These are phyloP conservation scores for Enteromius anoplus DNA, from an alignment of 2,797 vertebrate genomes.

Conservation along the genomic window DNA sequence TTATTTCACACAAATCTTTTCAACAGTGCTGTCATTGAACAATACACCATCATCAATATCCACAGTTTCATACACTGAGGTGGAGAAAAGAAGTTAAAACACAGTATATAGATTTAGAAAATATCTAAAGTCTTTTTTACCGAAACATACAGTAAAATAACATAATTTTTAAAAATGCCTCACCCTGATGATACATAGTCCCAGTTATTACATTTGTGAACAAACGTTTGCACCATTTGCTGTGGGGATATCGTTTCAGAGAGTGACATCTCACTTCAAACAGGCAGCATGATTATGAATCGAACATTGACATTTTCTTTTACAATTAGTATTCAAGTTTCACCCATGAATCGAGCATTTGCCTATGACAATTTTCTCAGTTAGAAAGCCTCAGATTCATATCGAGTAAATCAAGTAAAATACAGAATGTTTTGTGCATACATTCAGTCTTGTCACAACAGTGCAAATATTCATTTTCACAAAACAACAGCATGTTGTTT, in stretches of 20 bases:
- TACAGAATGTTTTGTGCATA: not conserved
- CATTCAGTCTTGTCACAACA: conserved; percentile 23
- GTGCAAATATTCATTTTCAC: conserved; percentile 30
- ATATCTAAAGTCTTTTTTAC: not conserved
- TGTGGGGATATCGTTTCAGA: not conserved
- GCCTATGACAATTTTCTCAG: not conserved
- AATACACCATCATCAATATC: not conserved
- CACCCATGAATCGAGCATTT: not conserved
- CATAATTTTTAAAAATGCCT: not conserved
- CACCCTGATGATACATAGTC: conserved; percentile 5
- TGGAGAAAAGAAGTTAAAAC: not conserved
- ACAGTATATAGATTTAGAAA: not conserved
- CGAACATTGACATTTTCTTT: not conserved
- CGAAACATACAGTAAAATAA: not conserved
- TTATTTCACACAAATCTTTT: not conserved
- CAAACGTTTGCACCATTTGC: not conserved
- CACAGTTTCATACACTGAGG: not conserved
- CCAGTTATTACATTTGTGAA: conserved; percentile 22
- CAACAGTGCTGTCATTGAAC: not conserved
- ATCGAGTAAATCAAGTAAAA: conserved; percentile 12
- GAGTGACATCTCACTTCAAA: not conserved
- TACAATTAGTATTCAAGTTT: conserved; percentile 20
- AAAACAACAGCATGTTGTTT: not conserved
- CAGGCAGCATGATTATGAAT: not conserved
- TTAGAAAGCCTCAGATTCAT: conserved; percentile 7